phyloP scores from a whole-genome alignment of 2,113 vertebrate species.

The Sminthopsis crassicaudata region DNA sequence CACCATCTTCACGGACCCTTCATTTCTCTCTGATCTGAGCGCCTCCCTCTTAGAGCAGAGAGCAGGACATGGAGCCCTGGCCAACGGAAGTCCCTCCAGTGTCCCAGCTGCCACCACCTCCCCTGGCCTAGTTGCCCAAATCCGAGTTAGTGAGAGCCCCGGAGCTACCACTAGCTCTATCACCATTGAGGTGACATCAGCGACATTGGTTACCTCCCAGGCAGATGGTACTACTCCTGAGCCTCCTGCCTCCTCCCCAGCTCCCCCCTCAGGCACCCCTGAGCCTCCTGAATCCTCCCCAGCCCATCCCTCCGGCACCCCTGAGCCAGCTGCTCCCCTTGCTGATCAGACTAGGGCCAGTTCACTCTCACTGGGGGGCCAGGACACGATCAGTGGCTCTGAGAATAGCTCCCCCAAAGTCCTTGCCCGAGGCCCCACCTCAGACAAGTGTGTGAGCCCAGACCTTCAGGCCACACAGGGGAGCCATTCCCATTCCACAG shows the following conservation, averaged over 20 bases:
- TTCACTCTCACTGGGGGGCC: not conserved
- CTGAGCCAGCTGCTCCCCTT: not conserved
- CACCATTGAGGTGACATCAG: constrained; percentile 75
- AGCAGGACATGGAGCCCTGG: not conserved
- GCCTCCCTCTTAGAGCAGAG: constrained; percentile 78
- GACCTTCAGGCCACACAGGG: not conserved
- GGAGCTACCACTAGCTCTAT: constrained; percentile 67
- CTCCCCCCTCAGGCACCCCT: fast-evolving
- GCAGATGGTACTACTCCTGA: fast-evolving
- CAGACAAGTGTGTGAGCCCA: not conserved
- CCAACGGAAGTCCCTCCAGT: constrained; percentile 33
- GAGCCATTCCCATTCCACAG: not conserved
- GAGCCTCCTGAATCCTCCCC: not conserved
- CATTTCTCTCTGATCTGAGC: constrained; percentile 86
- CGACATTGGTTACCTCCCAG: not conserved
- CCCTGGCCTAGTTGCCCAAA: constrained; percentile 74
- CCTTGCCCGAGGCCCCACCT: fast-evolving
- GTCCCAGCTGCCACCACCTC: not conserved
- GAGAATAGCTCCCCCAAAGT: fast-evolving
- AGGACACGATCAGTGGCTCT: not conserved
- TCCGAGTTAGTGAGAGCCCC: constrained; percentile 63
- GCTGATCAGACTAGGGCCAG: not conserved
- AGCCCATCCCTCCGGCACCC: not conserved
- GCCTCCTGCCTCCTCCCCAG: not conserved
- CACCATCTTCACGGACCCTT: constrained; percentile 90